Base-by-base conservation (phyloP, 2,888 invertebrate species). In the Melanostoma scalare region DNA sequence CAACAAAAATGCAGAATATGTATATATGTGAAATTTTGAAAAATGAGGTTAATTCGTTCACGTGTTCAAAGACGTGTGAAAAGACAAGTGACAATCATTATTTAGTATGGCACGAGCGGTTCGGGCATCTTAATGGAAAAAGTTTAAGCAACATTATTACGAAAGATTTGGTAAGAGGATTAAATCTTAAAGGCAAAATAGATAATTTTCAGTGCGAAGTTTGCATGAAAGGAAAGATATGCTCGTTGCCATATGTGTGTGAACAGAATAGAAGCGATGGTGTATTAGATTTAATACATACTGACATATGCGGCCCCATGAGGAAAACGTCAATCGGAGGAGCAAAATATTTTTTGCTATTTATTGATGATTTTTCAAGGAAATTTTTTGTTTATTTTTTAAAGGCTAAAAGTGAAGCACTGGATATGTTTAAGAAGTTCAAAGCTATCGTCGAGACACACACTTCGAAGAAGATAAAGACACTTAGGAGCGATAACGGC, bases 401-500 rank as follows among this genome's bases (percentile, higher is more conserved):
- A 60, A 44, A 55, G 35, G 52, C 71, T 35, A 52, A 35, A 71
- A 40, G 52, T 42, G 71, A 60, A 10, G 55, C 55, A 4, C n/a
- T 79, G 0, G 31, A 52, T 1, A 53, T 9, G 8, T 72, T 79
- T 20, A 60, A 73, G 30, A 67, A 72, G 3, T 79, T 79, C 31
- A 79, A 79, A 35, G 10, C 46, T 8, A 60, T 61, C 40, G 61
- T 52, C n/a, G 67, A 79, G 40, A 50, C 20, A 4, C 44, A 68
- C 9, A 74, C 73, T 2, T 72, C 72, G 6, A 79, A 58, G 46
- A 69, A 50, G 42, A 68, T 82, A 9, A 76, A 75, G 30, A 44
- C 36, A 1, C 10, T 72, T 6, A 65, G 78, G 46, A 78, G 78
- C 30, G 72, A 72, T 38, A 72, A 67, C 38, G 58, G 63, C 3